Evolutionary conservation across 30 jellyfish, hydroid and myxozoan species (phyloP).

Genomic region (Cassiopea xamachana): DNA sequence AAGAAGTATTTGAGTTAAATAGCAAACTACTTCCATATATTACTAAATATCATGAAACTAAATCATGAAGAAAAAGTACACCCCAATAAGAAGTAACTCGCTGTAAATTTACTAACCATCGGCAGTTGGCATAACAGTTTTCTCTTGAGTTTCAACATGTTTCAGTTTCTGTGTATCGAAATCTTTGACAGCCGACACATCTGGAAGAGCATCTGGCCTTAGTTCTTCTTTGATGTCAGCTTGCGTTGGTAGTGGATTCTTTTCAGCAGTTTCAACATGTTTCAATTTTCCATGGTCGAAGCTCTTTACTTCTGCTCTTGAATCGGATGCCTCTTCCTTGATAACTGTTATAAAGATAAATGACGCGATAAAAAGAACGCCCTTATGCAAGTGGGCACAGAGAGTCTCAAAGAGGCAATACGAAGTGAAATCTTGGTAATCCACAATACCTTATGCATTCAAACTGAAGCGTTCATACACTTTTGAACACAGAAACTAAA

Average conservation of each 20-base stretch:
- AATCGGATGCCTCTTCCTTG: constrained; percentile 78
- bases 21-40: no score
- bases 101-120: constrained; percentile 35
- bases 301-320: constrained; percentile 87
- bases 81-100: no score
- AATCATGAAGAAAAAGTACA: no score
- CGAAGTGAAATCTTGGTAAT: no score
- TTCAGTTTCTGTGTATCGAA: constrained; percentile 75
- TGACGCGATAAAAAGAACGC: not conserved
- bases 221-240: constrained; percentile 83
- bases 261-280: constrained; percentile 95
- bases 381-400: no score
- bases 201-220: constrained; percentile 83
- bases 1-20: no score
- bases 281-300: constrained; percentile 82
- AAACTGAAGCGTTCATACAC: no score
- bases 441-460: no score
- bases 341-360: constrained; percentile 32
- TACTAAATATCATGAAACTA: no score
- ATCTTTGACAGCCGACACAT: constrained; percentile 81
- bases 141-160: constrained; percentile 83
- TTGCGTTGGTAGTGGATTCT: constrained; percentile 95
- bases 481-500: no score
- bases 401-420: no score
- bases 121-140: constrained; percentile 78